phyloP scores from a whole-genome alignment of 37 sponge, comb jelly and placozoan genomes.

The Hexactinellida sp. region DNA sequence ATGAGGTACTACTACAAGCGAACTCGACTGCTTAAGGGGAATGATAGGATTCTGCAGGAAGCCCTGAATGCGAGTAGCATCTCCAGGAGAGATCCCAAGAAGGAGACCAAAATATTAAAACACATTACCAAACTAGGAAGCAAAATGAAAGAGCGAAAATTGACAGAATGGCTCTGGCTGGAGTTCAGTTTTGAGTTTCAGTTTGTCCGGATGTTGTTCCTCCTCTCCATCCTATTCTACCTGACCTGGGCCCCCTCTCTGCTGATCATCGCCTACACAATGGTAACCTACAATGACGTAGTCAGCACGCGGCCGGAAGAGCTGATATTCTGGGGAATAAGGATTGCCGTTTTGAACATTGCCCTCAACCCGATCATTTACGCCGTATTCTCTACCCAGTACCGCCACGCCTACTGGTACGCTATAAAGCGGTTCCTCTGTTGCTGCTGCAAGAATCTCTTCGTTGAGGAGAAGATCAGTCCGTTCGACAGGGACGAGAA shows the following conservation, averaged over 20 bases:
- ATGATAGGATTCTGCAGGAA: background rate
- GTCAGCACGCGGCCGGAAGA: background rate
- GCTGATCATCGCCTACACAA: slow-evolving; percentile 23
- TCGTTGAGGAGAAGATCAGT: background rate
- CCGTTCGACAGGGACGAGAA: slow-evolving; percentile 11
- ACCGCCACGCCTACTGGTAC: slow-evolving; percentile 36
- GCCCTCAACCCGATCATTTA: slow-evolving; percentile 57
- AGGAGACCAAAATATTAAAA: background rate
- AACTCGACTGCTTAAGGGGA: background rate
- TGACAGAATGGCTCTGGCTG: slow-evolving; percentile 23
- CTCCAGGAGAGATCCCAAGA: background rate
- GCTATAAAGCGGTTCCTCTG: background rate
- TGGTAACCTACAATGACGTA: background rate
- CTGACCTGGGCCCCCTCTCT: slow-evolving; percentile 53
- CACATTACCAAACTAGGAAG: background rate
- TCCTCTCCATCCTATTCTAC: slow-evolving; percentile 45
- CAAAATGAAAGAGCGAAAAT: slow-evolving; percentile 9
- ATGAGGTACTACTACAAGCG: background rate
- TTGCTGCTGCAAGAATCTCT: background rate
- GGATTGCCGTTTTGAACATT: slow-evolving; percentile 40
- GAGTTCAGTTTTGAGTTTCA: slow-evolving; percentile 58
- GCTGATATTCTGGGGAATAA: slow-evolving; percentile 51
- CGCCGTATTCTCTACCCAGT: slow-evolving; percentile 57
- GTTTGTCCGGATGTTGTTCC: slow-evolving; percentile 61
- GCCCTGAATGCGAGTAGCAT: background rate